Evolutionary conservation across 35 echinoderm and acorn worm species (phyloP).

Genomic region (Apostichopus japonicus): DNA sequence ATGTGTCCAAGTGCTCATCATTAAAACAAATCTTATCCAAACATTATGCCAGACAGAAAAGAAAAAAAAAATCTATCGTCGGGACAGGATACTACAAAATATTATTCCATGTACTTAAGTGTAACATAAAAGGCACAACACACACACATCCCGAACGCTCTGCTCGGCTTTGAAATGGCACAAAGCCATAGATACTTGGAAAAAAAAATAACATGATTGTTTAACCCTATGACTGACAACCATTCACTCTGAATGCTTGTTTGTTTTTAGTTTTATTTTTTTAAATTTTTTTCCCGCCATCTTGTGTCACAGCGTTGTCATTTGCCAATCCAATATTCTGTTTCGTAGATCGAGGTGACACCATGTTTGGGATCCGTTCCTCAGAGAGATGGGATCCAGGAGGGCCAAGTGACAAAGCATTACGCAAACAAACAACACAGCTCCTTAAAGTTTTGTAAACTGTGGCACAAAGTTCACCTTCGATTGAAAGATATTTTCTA

Average conservation of each 20-base stretch:
- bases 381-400: neutral
- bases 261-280: neutral
- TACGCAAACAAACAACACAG: slow-evolving; percentile 16
- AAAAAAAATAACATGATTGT: neutral
- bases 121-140: slow-evolving; percentile 51
- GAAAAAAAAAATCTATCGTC: neutral
- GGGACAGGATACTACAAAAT: neutral
- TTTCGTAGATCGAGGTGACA: neutral
- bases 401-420: neutral
- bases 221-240: neutral
- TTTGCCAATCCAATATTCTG: neutral
- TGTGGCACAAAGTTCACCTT: slow-evolving; percentile 12
- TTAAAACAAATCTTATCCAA: neutral
- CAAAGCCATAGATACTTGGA: neutral
- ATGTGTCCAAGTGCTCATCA: neutral
- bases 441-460: slow-evolving; percentile 11
- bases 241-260: neutral
- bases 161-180: neutral
- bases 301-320: neutral
- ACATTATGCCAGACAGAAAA: neutral
- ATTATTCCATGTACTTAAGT: slow-evolving; percentile 31
- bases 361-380: neutral
- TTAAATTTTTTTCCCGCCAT: neutral
- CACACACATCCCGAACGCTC: neutral
- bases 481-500: neutral